Base-by-base conservation (phyloP, 2,888 invertebrate genomes). In the Resseliella maxima region DNA sequence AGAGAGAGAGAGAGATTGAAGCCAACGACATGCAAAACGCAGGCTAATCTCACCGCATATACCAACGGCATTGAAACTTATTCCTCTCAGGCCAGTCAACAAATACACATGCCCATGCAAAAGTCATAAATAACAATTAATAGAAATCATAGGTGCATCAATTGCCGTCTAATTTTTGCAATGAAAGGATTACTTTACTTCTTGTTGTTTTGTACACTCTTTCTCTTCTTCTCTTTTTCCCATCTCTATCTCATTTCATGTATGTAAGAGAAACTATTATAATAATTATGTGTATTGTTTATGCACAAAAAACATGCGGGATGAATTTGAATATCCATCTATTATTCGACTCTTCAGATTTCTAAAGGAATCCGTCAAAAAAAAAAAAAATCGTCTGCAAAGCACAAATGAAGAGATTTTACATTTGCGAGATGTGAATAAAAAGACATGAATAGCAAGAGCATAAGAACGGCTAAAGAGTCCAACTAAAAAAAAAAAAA, bases 101-200 rank as follows among this genome's bases (percentile, higher is more conserved):
- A 31, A 72, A 72, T 31, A 72, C 31, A 72, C 31, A 35, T 21
- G 72, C 72, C 72, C 0, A 72, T 72, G 72, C 72, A 72, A 72
- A 72, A 72, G 31, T 35, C 72, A 72, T 72, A 72, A 72, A 72
- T 72, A 72, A 72, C 72, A 72, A 72, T 72, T 72, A 72, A 72
- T 72, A 72, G 72, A 72, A 72, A 72, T 72, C 72, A 72, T 72
- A 72, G 72, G 72, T 72, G 72, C 72, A 72, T 72, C 72, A 72
- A 10, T 31, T 27, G 31, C 31, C 72, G 35, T 72, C 72, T 72
- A 72, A 72, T 35, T 72, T 72, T 72, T 24, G 59, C 59, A 59
- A 59, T 24, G 59, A 59, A 59, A 59, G 59, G 72, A 31, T 72
- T 72, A 72, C 72, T 59, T 59, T 24, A 24, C 59, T 50, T 41